Percentiles rank a stretch among this genome's conserved stretches.
These are phyloP conservation scores for Chrysogorgia sp. DNA, from an alignment of 92 coral and sea anemone species.

Conservation along the genomic window DNA sequence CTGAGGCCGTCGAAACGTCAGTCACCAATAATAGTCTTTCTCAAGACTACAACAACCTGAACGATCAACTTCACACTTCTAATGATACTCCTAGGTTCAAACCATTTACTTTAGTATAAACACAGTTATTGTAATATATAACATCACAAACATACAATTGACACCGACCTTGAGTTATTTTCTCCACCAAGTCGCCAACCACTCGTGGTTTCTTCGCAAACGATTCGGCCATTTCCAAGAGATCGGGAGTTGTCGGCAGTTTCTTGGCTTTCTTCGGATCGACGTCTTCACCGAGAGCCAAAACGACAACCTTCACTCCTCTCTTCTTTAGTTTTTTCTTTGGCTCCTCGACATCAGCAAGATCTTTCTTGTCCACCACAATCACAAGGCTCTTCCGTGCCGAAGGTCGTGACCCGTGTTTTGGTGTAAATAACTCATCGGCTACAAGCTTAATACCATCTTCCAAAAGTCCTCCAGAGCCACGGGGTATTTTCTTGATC, in stretches of 20 bases:
- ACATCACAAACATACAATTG: too few species aligned
- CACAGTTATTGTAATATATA: too few species aligned
- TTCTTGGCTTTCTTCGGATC: constrained; percentile 47
- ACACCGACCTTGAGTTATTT: constrained; percentile 44
- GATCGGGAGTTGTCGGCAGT: constrained; percentile 33
- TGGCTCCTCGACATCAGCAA: constrained; percentile 58
- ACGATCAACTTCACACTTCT: too few species aligned
- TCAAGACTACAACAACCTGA: too few species aligned
- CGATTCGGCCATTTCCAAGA: constrained; percentile 29
- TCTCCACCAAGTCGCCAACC: constrained; percentile 32
- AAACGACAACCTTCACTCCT: constrained; percentile 77
- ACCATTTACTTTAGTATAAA: too few species aligned
- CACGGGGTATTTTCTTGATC: constrained; percentile 49
- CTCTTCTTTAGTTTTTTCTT: constrained; percentile 57
- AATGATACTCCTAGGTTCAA: too few species aligned
- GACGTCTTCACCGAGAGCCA: constrained; percentile 79
- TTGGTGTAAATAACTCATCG: constrained; percentile 59
- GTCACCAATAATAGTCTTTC: too few species aligned
- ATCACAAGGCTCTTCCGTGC: constrained; percentile 75
- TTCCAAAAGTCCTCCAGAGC: constrained; percentile 64
- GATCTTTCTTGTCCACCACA: constrained; percentile 66
- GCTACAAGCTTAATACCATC: constrained; percentile 69
- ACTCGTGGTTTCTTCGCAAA: constrained; percentile 31
- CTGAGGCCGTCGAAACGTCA: too few species aligned
- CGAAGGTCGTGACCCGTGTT: constrained; percentile 74